Percentiles rank a stretch among this genome's conserved stretches.
These are phyloP conservation scores for Chaetodon trifascialis DNA, from an alignment of 2,113 vertebrate species.

Conservation along the genomic window DNA sequence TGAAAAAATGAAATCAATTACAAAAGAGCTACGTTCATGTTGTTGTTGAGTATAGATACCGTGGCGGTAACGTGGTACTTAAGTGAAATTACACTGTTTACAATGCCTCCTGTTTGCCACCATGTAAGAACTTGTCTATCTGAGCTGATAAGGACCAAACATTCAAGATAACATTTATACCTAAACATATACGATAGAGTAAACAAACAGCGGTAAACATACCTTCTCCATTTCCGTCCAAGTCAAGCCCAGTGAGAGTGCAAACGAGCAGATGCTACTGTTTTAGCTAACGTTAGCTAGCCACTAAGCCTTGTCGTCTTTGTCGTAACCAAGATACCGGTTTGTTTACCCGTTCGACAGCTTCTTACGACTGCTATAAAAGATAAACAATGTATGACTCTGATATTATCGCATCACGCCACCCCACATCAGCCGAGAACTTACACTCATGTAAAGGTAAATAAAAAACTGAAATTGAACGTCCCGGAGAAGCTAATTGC, in stretches of 20 bases:
- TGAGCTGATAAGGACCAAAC: neutral
- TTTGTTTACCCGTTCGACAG: conserved; percentile 31
- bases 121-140: neutral
- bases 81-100: neutral
- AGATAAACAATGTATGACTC: neutral
- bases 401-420: neutral
- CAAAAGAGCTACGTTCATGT: too few species aligned
- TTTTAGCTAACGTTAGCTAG: conserved; percentile 29
- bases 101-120: neutral
- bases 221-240: conserved; percentile 77
- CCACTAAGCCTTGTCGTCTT: conserved; percentile 56
- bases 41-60: neutral
- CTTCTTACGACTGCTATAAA: neutral
- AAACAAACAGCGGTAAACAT: neutral
- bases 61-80: neutral
- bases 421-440: neutral
- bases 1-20: too few species aligned
- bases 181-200: neutral
- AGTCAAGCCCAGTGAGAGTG: neutral
- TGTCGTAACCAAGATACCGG: conserved; percentile 37
- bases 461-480: neutral
- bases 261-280: conserved; percentile 35
- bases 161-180: neutral
- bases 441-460: neutral
- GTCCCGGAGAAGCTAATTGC: conserved; percentile 34